Evolutionary conservation across 2,113 vertebrate species (phyloP).

Genomic region (Furnarius figulus): DNA sequence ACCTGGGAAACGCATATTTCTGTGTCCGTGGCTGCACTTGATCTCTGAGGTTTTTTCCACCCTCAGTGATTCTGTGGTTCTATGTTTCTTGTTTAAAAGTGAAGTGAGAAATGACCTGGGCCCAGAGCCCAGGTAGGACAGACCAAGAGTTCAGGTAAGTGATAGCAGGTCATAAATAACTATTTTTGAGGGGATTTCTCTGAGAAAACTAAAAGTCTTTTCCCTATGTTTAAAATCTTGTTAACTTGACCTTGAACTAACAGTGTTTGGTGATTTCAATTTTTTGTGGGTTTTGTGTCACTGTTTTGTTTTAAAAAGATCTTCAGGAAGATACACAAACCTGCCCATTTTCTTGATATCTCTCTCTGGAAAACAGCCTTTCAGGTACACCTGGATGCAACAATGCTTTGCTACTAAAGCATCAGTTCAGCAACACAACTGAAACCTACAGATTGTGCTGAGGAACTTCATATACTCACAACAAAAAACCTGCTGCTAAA

Average conservation of each 20-base stretch:
- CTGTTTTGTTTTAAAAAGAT: background rate
- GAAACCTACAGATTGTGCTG: background rate
- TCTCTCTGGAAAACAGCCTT: background rate
- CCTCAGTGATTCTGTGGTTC: background rate
- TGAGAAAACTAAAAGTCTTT: background rate
- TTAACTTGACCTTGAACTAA: background rate
- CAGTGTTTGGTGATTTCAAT: background rate
- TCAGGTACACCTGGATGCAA: too few species aligned
- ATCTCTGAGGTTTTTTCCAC: background rate
- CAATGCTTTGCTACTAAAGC: background rate
- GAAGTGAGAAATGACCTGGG: background rate
- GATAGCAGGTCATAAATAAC: background rate
- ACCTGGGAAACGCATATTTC: background rate
- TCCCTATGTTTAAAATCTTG: background rate
- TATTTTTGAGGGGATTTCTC: background rate
- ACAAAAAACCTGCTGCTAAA: background rate
- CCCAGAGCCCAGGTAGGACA: rapidly evolving
- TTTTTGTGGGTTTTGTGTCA: background rate
- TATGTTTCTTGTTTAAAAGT: background rate
- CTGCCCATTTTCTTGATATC: background rate
- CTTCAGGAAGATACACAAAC: background rate
- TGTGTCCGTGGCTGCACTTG: background rate
- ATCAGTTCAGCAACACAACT: background rate
- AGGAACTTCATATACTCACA: background rate
- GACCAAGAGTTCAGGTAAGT: background rate